Conservation (phyloP, 2,113 vertebrate species). For the Phaethornis superciliosus region DNA sequence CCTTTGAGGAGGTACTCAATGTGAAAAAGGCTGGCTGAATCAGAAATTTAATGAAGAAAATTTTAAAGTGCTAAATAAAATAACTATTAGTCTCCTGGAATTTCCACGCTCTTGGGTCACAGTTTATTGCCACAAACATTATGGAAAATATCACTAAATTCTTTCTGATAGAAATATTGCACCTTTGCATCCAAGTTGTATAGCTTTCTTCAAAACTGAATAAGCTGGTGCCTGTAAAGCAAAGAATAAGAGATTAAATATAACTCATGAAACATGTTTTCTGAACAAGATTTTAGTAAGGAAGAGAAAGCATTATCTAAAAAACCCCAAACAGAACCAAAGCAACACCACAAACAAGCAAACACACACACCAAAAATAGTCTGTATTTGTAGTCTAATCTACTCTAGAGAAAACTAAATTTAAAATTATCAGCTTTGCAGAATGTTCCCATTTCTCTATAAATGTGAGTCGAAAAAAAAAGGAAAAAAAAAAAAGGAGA, state of each 20-base stretch:
- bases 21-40: neutral
- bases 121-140: neutral
- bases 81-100: neutral
- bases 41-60: neutral
- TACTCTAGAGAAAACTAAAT: neutral
- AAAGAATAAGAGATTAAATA: neutral
- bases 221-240: constrained; percentile 88
- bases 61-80: neutral
- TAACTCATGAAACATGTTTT: neutral
- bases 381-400: neutral
- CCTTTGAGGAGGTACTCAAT: neutral
- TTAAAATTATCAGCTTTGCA: neutral
- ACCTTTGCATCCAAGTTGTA: constrained; percentile 91
- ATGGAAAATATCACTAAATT: constrained; percentile 71
- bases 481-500: neutral
- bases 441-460: neutral
- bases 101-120: neutral
- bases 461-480: neutral
- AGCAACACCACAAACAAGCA: neutral
- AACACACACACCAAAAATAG: neutral
- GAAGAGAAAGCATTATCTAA: neutral
- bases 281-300: neutral
- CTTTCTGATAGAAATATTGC: constrained; percentile 92
- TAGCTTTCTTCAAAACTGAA: constrained; percentile 84
- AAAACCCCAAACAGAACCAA: neutral